Base-by-base conservation (phyloP, 2,888 invertebrate species). In the Nematopogon swammerdamellus region DNA sequence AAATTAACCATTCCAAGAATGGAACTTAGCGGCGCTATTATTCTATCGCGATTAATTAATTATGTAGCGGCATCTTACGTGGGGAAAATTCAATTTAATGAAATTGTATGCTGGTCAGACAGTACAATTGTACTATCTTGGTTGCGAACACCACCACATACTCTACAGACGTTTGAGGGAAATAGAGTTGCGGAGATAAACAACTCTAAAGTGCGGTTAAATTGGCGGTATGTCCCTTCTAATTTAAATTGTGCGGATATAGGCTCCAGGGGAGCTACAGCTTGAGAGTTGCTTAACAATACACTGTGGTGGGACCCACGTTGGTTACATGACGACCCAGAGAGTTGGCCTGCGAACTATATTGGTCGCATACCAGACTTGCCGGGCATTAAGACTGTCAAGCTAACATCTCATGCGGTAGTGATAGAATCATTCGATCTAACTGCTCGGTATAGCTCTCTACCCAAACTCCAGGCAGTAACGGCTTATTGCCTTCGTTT, bases 11-110 rank as follows among this genome's bases (percentile, higher is more conserved):
- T 49, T 42, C 49, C 49, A 11, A 45, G 42, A 18, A 4, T 49
- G 49, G 49, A 49, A 46, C 25, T 49, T 11, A 19, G 18, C 19
- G 49, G 49, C 19, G 49, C 19, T 16, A n/a, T n/a, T 17, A 17
- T 46, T 11, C 17, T 44, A 3, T 14, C 14, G 17, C 14, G 44
- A 11, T 17, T 44, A 10, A 19, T 44, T 11, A 18, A 44, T 19
- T 17, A 44, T 44, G 44, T 44, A 10, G 19, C 11, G 6, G 6
- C 44, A 18, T 44, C 18, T 44, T 44, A 14, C 6, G 19, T 10
- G 6, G 44, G n/a, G 11, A 44, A 10, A 10, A 44, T 44, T 19
- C 8, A 11, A 19, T 19, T 44, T 19, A 14, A 18, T 5, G 19
- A 19, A 3, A 14, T 44, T 19, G 19, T 44, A 6, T 18, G 44